Evolutionary conservation across 1,140 invertebrate genomes (phyloP).

Genomic region (Pinna nobilis): DNA sequence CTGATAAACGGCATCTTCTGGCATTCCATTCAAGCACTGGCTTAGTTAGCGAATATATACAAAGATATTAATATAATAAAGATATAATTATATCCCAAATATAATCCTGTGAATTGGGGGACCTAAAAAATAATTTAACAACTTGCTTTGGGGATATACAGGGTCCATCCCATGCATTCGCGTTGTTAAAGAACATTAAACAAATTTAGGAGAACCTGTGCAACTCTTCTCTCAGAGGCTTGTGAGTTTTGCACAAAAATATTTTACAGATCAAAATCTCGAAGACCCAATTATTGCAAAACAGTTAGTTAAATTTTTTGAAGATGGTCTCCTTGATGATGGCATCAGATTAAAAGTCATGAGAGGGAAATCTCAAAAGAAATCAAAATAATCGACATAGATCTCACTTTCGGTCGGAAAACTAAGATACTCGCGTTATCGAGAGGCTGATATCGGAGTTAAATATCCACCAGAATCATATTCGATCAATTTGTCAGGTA

Average conservation of each 20-base stretch:
- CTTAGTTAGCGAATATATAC: background rate
- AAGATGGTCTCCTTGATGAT: slow-evolving; percentile 24
- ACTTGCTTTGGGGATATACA: slow-evolving; percentile 10
- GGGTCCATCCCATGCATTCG: slow-evolving; percentile 2
- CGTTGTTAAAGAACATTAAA: background rate
- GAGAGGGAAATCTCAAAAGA: slow-evolving; percentile 24
- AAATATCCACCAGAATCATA: background rate
- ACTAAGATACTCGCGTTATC: slow-evolving; percentile 6
- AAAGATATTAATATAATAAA: too few relatives aligned
- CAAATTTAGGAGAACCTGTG: background rate
- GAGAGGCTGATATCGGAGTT: background rate
- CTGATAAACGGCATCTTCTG: background rate
- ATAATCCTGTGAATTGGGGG: background rate
- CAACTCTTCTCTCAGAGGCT: background rate
- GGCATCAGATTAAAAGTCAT: slow-evolving; percentile 35
- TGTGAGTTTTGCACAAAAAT: background rate
- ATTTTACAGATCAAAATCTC: background rate
- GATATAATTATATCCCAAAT: background rate
- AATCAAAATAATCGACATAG: too few relatives aligned
- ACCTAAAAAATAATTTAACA: background rate
- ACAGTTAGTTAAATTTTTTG: slow-evolving; percentile 31
- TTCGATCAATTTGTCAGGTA: background rate
- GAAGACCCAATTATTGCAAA: background rate
- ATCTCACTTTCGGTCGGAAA: too few relatives aligned
- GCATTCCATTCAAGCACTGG: slow-evolving; percentile 3